phyloP scores from a whole-genome alignment of 2,797 vertebrate genomes.

The Bucorvus abyssinicus region DNA sequence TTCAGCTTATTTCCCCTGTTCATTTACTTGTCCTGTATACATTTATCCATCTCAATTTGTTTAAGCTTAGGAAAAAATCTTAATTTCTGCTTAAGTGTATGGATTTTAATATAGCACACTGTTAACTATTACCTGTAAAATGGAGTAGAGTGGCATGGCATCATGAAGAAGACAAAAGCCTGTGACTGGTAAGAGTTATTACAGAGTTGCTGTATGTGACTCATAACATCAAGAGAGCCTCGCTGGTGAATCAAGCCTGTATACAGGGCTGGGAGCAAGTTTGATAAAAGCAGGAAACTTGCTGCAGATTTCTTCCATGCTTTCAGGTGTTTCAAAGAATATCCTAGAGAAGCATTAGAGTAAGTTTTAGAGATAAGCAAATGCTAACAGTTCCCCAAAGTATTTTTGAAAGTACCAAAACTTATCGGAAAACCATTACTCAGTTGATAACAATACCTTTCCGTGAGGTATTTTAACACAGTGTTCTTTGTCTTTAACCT shows the following conservation, averaged over 20 bases:
- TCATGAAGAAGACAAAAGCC: conserved; percentile 85
- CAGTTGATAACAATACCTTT: not conserved
- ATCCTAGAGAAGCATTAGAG: conserved; percentile 73
- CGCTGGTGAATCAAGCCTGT: conserved; percentile 93
- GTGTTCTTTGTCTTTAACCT: not conserved
- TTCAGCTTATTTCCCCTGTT: not conserved
- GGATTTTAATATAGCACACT: not conserved
- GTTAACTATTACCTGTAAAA: conserved; percentile 86
- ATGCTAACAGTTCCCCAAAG: not conserved
- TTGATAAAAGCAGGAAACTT: conserved; percentile 79
- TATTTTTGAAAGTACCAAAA: not conserved
- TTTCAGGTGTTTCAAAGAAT: conserved; percentile 83
- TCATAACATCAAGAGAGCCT: conserved; percentile 90
- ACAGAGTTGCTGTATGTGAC: conserved; percentile 82
- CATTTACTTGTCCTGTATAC: not conserved
- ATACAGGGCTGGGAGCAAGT: conserved; percentile 85
- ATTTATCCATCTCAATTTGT: not conserved
- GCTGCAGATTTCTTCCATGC: conserved; percentile 81
- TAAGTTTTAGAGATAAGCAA: not conserved
- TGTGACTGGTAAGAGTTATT: not conserved
- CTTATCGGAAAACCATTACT: not conserved
- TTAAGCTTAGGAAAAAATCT: not conserved
- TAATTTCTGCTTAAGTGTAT: not conserved
- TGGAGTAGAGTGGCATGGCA: conserved; percentile 97
- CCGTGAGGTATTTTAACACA: not conserved